phyloP scores from a whole-genome alignment of 53 echinoderm and acorn worm species.

The Zoroaster sp. region DNA sequence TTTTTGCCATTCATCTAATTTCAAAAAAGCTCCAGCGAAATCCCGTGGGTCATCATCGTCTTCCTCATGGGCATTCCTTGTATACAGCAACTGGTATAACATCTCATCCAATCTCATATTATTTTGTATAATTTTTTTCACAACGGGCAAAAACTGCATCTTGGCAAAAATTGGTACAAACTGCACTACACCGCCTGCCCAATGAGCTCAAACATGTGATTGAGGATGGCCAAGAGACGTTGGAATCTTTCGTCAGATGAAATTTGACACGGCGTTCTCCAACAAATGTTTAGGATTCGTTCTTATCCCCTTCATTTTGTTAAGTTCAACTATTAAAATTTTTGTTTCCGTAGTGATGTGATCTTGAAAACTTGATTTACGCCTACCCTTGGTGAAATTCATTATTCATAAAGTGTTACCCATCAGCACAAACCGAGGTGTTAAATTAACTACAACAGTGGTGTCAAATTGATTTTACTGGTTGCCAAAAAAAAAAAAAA shows the following conservation, averaged over 20 bases:
- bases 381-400: too few species aligned
- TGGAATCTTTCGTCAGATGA: slow-evolving; percentile 39
- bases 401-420: too few species aligned
- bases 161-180: slow-evolving; percentile 50
- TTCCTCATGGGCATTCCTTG: not conserved
- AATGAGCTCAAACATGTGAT: slow-evolving; percentile 30
- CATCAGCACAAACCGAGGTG: too few species aligned
- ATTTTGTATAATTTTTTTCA: not conserved
- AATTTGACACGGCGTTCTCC: slow-evolving; percentile 49
- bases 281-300: slow-evolving; percentile 11
- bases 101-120: slow-evolving; percentile 35
- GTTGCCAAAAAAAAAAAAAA: too few species aligned
- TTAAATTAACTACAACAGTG: too few species aligned
- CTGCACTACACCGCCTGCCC: slow-evolving; percentile 38
- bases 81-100: not conserved
- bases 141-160: slow-evolving; percentile 17
- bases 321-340: slow-evolving; percentile 11
- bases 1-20: slow-evolving; percentile 9
- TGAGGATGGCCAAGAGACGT: slow-evolving; percentile 11
- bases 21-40: slow-evolving; percentile 37
- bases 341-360: slow-evolving; percentile 45
- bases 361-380: slow-evolving; percentile 45
- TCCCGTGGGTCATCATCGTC: slow-evolving; percentile 14
- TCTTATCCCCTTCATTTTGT: not conserved
- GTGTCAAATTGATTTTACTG: too few species aligned